phyloP scores from a whole-genome alignment of 2,888 invertebrate species.

The Polyommatus icarus region DNA sequence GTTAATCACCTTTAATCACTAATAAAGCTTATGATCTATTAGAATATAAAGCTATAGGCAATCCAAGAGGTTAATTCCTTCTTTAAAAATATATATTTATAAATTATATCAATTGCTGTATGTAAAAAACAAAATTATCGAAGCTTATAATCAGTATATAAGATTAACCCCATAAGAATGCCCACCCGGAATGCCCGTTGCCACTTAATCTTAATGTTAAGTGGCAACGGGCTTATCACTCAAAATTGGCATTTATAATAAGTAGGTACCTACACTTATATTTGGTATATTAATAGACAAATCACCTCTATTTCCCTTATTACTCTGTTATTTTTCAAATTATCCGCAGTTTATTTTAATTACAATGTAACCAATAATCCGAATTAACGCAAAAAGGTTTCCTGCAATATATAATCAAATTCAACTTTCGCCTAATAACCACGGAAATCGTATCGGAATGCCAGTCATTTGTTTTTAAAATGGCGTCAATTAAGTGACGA shows the following conservation, averaged over 20 bases:
- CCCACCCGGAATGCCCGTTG: too few species aligned
- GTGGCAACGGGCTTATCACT: too few species aligned
- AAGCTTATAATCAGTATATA: too few species aligned
- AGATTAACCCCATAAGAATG: too few species aligned
- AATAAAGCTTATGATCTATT: not conserved
- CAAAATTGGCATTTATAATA: not conserved
- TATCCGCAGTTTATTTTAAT: not conserved
- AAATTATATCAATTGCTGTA: too few species aligned
- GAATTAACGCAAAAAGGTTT: not conserved
- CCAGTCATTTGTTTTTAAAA: constrained; percentile 3
- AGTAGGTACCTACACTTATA: not conserved
- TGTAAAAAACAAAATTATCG: too few species aligned
- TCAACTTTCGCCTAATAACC: constrained; percentile 21
- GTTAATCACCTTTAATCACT: not conserved
- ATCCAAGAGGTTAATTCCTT: not conserved
- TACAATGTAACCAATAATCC: not conserved
- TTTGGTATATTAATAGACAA: not conserved
- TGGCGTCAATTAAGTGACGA: constrained; percentile 23
- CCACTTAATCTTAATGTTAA: too few species aligned
- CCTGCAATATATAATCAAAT: constrained; percentile 1
- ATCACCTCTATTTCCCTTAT: not conserved
- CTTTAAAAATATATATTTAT: too few species aligned
- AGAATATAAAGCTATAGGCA: not conserved
- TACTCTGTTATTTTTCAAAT: not conserved
- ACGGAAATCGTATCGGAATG: constrained; percentile 5